Evolutionary conservation across 1,140 invertebrate species (phyloP), one percentile per base, ranked within the genome.

Genomic region (Oreohelix idahoensis): DNA sequence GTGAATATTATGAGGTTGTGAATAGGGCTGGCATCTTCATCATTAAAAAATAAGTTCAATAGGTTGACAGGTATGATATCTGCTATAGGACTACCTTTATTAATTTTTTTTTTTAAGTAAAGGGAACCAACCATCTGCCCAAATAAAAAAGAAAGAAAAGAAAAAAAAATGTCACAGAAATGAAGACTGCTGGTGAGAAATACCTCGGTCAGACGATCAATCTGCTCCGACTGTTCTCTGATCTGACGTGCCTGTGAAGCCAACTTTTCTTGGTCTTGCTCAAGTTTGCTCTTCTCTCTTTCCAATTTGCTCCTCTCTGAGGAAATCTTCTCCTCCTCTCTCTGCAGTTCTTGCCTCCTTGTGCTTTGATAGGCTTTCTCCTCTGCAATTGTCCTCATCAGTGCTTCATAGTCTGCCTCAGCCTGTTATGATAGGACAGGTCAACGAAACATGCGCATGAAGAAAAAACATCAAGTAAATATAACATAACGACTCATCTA

Each of bases 341-440:
- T 85, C 38, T 85, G 84, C 35, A 91, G 74, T 49, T 90, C 88
- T 42, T 87, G 86, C 73, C 86, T 76, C 20, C 87, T 79, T 5
- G 70, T 79, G n/a, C 83, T 77, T 20, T 86, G 86, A 79, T 86
- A 87, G 5, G 86, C 80, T 38, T 87, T 89, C 73, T 91, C 90
- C 39, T 91, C 90, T 29, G 86, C 83, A 39, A 92, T 87, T 26
- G 88, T 84, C 75, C 87, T 90, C 83, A 88, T 87, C 23, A 89
- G 86, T 35, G 87, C 87, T 66, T 91, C 90, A 88, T 88, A 90
- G 45, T 92, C 92, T 79, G 90, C 88, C 39, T 89, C 86, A 45
- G 88, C 88, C 77, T 66, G 23, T 42, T 36, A 77, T n/a, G 11
- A 35, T 23, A n/a, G n/a, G n/a, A n/a, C n/a, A n/a, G n/a, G n/a